Conservation (phyloP, 2,797 vertebrate genomes). For the Sciurus carolinensis region DNA sequence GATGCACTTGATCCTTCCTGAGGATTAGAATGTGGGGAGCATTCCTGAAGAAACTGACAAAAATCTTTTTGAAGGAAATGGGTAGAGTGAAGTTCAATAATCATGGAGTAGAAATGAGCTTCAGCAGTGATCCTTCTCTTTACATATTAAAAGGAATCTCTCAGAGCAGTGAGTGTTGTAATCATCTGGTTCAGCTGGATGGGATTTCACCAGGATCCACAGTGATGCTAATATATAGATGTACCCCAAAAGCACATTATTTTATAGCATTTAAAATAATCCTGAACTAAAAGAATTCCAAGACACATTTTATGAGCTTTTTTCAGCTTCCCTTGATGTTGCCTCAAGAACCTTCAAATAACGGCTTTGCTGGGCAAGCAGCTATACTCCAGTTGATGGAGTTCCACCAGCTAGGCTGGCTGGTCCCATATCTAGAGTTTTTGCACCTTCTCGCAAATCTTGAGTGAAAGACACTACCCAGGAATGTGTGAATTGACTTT, state of each 20-base stretch:
- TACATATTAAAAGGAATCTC: not conserved
- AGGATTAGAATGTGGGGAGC: not conserved
- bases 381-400: not conserved
- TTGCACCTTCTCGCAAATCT: not conserved
- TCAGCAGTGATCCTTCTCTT: not conserved
- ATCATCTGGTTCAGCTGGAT: not conserved
- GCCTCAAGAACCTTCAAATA: not conserved
- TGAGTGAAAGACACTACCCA: not conserved
- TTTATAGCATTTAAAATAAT: not conserved
- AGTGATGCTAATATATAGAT: not conserved
- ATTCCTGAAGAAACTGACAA: not conserved
- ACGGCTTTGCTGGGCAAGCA: not conserved
- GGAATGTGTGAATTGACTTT: not conserved
- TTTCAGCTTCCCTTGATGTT: not conserved
- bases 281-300: not conserved
- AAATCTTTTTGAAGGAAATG: not conserved
- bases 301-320: not conserved
- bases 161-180: not conserved
- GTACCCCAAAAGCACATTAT: not conserved
- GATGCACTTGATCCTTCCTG: not conserved
- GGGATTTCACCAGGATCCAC: not conserved
- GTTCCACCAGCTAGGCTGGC: not conserved
- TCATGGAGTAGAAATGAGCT: not conserved
- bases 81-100: not conserved
- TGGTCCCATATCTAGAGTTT: not conserved